Conservation (phyloP, 2,113 vertebrate genomes). For the Muntiacus muntjak region DNA sequence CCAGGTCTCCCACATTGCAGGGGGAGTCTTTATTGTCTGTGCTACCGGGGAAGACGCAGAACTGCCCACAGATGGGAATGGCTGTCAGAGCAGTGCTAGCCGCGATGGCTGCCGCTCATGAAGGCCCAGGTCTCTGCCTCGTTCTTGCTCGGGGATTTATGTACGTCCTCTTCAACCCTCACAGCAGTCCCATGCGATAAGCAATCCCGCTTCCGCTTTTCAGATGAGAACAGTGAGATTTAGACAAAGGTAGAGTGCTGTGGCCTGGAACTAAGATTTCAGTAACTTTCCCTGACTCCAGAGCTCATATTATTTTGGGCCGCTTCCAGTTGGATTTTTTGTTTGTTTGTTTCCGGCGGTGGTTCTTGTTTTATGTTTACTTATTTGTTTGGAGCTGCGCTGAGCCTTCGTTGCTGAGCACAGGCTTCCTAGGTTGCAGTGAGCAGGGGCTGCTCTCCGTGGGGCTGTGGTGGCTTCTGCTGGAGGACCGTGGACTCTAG, state of each 20-base stretch:
- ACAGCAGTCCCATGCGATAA: background rate
- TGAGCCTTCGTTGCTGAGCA: too few relatives aligned
- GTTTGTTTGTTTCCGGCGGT: too few relatives aligned
- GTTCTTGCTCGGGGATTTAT: background rate
- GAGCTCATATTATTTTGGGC: background rate
- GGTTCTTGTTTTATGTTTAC: too few relatives aligned
- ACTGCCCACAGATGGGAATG: background rate
- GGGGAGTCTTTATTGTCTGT: background rate
- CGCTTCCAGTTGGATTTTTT: background rate
- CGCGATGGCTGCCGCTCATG: fast-evolving
- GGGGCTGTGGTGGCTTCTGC: too few relatives aligned
- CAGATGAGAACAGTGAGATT: background rate
- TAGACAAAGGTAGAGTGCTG: background rate
- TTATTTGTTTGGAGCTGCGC: too few relatives aligned
- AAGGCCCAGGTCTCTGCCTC: background rate
- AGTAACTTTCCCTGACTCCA: background rate
- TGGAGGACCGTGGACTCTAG: too few relatives aligned
- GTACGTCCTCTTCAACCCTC: background rate
- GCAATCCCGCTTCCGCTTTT: background rate
- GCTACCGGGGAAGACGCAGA: too few relatives aligned
- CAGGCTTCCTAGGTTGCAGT: too few relatives aligned
- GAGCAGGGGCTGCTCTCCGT: too few relatives aligned
- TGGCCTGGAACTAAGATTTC: background rate
- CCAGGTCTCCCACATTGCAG: background rate
- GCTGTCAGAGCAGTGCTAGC: fast-evolving